These are phyloP conservation scores for Pholis gunnellus DNA, from an alignment of 2,113 vertebrate genomes.

Conservation along the genomic window DNA sequence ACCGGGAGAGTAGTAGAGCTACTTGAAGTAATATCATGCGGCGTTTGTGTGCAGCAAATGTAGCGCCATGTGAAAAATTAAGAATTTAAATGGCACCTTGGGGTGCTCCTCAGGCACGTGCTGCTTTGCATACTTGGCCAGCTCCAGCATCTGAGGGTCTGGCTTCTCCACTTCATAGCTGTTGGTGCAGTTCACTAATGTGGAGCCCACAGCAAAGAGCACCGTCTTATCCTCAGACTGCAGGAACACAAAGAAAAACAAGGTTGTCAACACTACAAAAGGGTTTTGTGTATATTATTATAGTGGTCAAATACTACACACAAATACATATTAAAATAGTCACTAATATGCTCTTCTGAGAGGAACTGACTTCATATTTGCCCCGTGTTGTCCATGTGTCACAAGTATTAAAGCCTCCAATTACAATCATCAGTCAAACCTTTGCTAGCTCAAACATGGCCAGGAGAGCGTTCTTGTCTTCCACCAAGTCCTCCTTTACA, in stretches of 20 bases:
- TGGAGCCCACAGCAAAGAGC: conserved; percentile 93
- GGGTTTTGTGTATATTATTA: neutral
- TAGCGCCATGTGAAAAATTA: neutral
- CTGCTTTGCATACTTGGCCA: conserved; percentile 98
- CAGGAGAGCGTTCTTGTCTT: conserved; percentile 90
- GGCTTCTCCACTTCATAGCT: conserved; percentile 95
- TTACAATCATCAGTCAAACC: conserved; percentile 76
- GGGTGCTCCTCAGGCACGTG: conserved; percentile 96
- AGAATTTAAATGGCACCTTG: conserved; percentile 83
- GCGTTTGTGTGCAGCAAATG: neutral
- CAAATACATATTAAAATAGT: neutral
- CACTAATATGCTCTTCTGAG: neutral
- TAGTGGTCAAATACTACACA: neutral
- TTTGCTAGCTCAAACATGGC: conserved; percentile 94
- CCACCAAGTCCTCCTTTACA: conserved; percentile 95
- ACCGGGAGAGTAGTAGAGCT: neutral
- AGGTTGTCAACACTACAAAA: neutral
- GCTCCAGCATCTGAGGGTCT: conserved; percentile 95
- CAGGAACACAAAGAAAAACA: conserved; percentile 31
- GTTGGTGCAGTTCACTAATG: conserved; percentile 96
- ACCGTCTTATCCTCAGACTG: conserved; percentile 95
- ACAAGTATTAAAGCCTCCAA: neutral
- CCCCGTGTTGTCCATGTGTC: neutral
- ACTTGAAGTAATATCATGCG: neutral
- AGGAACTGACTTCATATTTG: neutral